Base-by-base conservation (phyloP, 2,888 invertebrate species). In the Lasioglossum vierecki region DNA sequence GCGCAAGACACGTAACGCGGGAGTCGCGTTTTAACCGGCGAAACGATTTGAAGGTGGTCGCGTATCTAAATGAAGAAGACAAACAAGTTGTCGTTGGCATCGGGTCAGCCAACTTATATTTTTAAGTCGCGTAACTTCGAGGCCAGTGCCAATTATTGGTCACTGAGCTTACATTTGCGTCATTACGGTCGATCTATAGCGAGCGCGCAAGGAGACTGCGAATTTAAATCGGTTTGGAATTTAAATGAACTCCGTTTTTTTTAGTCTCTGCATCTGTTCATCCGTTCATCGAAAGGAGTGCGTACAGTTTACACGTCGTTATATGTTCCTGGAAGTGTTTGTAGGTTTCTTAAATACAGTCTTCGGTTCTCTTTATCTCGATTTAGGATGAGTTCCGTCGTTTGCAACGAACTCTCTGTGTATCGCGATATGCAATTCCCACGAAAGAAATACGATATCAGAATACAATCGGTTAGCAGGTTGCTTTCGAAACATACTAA, bases 31-130 rank as follows among this genome's bases (percentile, higher is more conserved):
- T 68, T 4, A 68, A 68, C 9, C 39, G 39, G 66, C 35, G 4
- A 0, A 73, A 68, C 66, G 30, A 30, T 15, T 26, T 30, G 15
- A 15, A 53, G 60, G 26, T 63, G 60, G 26, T 26, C 60, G 60
- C 60, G 60, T 2, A 30, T 63, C 60, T 63, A 83, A 74, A 77
- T 57, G 73, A 49, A 88, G 83, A 80, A 53, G 22, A 53, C 84
- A 79, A 76, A 75, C 77, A 53, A 46, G 44, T 66, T 71, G 68
- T 57, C 81, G 60, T 41, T 79, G 30, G 46, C 72, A 76, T 26
- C 60, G 41, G 44, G 79, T 79, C 68, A 70, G 85, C 79, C 75
- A 75, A 84, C 76, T 83, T 76, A 53, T 83, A 88, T 88, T 87
- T 88, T 87, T 82, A 80, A 72, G 75, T 63, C 57, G 35, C 46